Base-by-base conservation (phyloP, 2,797 vertebrate species). In the Picus viridis region DNA sequence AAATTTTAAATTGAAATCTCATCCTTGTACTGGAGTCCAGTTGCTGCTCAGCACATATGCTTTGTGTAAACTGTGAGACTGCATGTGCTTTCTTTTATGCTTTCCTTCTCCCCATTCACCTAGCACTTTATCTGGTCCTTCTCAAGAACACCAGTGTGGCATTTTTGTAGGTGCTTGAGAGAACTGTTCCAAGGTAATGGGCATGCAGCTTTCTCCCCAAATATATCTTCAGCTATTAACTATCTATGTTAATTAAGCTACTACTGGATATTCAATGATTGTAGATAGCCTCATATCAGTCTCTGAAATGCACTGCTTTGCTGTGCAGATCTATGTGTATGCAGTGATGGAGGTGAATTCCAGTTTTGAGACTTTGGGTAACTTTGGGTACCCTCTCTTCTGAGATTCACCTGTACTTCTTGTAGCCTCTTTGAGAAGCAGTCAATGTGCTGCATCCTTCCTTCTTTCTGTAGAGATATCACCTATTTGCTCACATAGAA, bases 391-490 rank as follows among this genome's bases (percentile, higher is more conserved):
- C 45, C 16, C 36, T 30, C 43, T 30, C 18, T 34, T 43, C 57
- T 73, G 12, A 18, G 10, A 61, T 24, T 80, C 9, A 49, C 8
- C 14, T 80, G 4, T 75, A 7, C 23, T 45, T 72, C 26, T 45
- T 69, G 27, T 10, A 29, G 34, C 7, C 53, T 61, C 53, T 72
- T 53, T 5, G 9, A 70, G 36, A 74, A 64, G 63, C 2, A 65
- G 9, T 3, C 7, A 30, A 7, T 12, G 57, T 64, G 13, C 2
- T 3, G 8, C 2, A 4, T 47, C 8, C 1, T 18, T 10, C 3
- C 16, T 51, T 58, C 12, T 53, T 83, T 45, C 36, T 83, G 8
- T 49, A 65, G 72, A 68, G 18, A 0, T 26, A 32, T 57, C 12
- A 18, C 13, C 17, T 47, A 6, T 39, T 43, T 64, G 13, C 80